phyloP scores from a whole-genome alignment of 1,140 invertebrate species.

The Aphaenogaster ashmeadi region DNA sequence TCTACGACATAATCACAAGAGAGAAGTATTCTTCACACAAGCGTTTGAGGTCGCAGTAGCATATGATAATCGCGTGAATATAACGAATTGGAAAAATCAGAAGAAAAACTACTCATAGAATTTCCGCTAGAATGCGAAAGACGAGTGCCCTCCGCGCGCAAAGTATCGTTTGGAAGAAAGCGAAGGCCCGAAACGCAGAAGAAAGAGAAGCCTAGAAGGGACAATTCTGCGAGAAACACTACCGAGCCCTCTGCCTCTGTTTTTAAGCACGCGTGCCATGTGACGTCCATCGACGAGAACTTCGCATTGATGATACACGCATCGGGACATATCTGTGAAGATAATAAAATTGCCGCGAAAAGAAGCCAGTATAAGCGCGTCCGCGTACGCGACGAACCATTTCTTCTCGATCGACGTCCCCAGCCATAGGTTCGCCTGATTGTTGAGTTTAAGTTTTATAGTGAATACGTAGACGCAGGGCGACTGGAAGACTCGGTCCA shows the following conservation, averaged over 20 bases:
- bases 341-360: not conserved
- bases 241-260: slow-evolving; percentile 83
- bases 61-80: slow-evolving; percentile 37
- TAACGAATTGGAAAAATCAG: not conserved
- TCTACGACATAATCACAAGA: not conserved
- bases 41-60: slow-evolving; percentile 3
- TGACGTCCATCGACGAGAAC: slow-evolving; percentile 74
- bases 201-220: slow-evolving; percentile 71
- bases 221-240: slow-evolving; percentile 66
- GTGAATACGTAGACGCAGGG: slow-evolving; percentile 74
- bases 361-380: not conserved
- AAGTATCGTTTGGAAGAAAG: slow-evolving; percentile 52
- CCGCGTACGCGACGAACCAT: slow-evolving; percentile 14
- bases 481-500: slow-evolving; percentile 7
- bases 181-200: slow-evolving; percentile 54
- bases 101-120: not conserved
- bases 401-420: slow-evolving; percentile 77
- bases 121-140: slow-evolving; percentile 2
- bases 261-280: slow-evolving; percentile 76
- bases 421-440: slow-evolving; percentile 78
- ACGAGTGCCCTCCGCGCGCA: slow-evolving; percentile 65
- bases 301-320: slow-evolving; percentile 14
- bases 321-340: not conserved
- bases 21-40: not conserved
- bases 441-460: slow-evolving; percentile 87